phyloP scores from a whole-genome alignment of 2,797 vertebrate species.

The Aeoliscus strigatus region DNA sequence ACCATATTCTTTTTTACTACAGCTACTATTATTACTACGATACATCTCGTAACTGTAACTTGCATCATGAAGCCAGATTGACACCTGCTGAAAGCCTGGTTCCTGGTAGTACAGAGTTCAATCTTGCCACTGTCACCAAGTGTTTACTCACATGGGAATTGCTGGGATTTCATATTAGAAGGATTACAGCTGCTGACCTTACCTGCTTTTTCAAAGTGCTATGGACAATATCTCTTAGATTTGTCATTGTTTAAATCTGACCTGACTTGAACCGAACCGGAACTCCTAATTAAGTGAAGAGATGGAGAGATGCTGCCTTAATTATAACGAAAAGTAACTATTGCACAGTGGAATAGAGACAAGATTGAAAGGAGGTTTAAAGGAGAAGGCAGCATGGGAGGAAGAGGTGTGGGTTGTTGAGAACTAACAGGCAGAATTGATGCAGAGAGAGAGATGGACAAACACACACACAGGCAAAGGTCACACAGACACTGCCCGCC shows the following conservation, averaged over 20 bases:
- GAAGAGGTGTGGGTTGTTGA: conserved; percentile 4
- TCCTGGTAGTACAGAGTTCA: too few relatives aligned
- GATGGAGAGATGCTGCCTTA: conserved; percentile 6
- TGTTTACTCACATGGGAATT: neutral
- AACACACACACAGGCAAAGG: conserved; percentile 50
- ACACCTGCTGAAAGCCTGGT: too few relatives aligned
- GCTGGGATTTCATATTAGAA: too few relatives aligned
- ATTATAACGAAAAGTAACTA: conserved; percentile 20
- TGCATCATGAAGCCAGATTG: too few relatives aligned
- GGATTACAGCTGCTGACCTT: too few relatives aligned
- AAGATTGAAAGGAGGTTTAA: conserved; percentile 5
- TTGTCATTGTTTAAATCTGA: neutral
- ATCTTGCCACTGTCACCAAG: neutral
- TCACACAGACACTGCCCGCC: conserved; percentile 44
- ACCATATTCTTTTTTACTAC: too few relatives aligned
- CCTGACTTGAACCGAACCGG: neutral
- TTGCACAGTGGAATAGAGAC: conserved; percentile 4
- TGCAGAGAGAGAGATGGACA: conserved; percentile 6
- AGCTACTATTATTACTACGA: too few relatives aligned
- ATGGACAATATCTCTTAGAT: neutral
- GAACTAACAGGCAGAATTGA: neutral
- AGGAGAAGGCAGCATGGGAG: conserved; percentile 6
- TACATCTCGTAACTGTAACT: too few relatives aligned
- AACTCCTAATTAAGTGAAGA: conserved; percentile 6
- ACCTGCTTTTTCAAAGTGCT: too few relatives aligned